Percentiles rank a stretch among this genome's conserved stretches.
Conservation (phyloP, 1,140 invertebrate species). For the Euura saliciscinereae region DNA sequence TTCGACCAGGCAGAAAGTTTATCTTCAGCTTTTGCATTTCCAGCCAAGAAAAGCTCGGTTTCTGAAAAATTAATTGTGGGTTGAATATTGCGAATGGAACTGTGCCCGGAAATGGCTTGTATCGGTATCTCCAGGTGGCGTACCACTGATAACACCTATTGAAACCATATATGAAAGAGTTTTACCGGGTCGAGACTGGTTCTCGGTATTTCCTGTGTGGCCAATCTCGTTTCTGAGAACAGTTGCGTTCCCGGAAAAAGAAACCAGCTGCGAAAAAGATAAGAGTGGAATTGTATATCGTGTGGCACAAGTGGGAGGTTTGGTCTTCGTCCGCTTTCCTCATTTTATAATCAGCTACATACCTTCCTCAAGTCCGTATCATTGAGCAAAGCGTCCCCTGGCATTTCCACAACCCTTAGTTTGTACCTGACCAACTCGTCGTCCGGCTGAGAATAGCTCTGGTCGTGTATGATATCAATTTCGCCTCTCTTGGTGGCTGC, state of each 20-base stretch:
- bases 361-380: constrained; percentile 62
- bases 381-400: constrained; percentile 62
- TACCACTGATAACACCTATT: not conserved
- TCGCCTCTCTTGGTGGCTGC: constrained; percentile 32
- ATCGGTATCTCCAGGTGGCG: not conserved
- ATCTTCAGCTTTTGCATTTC: constrained; percentile 26
- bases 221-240: constrained; percentile 24
- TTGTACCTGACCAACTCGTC: constrained; percentile 32
- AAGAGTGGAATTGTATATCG: too few species aligned
- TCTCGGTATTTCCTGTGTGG: constrained; percentile 20
- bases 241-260: constrained; percentile 72
- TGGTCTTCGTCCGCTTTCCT: not conserved
- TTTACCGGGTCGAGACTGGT: constrained; percentile 35
- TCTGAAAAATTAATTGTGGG: constrained; percentile 28
- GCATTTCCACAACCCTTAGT: constrained; percentile 50
- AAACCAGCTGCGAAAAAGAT: constrained; percentile 68
- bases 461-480: constrained; percentile 21
- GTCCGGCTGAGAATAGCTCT: constrained; percentile 13
- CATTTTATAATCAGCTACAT: constrained; percentile 17
- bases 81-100: not conserved
- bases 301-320: too few species aligned
- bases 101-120: constrained; percentile 6
- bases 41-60: constrained; percentile 35
- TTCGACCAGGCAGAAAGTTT: constrained; percentile 38
- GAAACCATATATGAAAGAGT: not conserved